Evolutionary conservation across 2,888 invertebrate species (phyloP).

Genomic region (Anticlea derivata): DNA sequence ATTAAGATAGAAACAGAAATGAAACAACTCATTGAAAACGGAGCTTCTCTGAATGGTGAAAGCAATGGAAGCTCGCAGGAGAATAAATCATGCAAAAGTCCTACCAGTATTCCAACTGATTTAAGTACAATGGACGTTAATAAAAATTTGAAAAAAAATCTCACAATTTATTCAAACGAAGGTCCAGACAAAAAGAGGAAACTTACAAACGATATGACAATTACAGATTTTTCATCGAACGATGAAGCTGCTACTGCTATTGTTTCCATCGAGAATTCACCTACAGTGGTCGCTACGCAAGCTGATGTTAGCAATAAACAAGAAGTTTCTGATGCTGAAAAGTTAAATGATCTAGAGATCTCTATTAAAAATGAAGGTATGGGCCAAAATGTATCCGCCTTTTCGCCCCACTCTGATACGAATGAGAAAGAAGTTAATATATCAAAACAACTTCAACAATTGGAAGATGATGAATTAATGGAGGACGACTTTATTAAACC

Average conservation of each 20-base stretch:
- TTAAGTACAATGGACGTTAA: neutral
- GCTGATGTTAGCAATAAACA: neutral
- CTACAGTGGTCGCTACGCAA: neutral
- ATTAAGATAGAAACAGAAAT: neutral
- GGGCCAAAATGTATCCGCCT: neutral
- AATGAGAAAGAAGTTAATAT: slow-evolving; percentile 25
- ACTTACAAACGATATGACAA: neutral
- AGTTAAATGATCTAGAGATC: neutral
- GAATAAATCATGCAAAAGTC: slow-evolving; percentile 2
- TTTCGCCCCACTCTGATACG: slow-evolving; percentile 17
- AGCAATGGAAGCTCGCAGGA: slow-evolving; percentile 6
- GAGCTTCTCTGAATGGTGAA: slow-evolving; percentile 2
- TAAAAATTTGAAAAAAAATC: neutral
- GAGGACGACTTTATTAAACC: neutral
- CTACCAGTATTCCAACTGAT: neutral
- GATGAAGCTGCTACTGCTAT: neutral
- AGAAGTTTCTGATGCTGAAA: neutral
- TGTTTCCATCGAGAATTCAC: neutral
- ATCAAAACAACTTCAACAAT: slow-evolving; percentile 21
- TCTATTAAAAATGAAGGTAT: neutral
- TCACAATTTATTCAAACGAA: neutral
- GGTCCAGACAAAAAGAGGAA: neutral
- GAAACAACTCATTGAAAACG: neutral
- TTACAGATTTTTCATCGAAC: neutral
- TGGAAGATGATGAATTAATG: slow-evolving; percentile 11